Evolutionary conservation across 1,140 invertebrate species (phyloP).

Genomic region (Drosophila sucinea): DNA sequence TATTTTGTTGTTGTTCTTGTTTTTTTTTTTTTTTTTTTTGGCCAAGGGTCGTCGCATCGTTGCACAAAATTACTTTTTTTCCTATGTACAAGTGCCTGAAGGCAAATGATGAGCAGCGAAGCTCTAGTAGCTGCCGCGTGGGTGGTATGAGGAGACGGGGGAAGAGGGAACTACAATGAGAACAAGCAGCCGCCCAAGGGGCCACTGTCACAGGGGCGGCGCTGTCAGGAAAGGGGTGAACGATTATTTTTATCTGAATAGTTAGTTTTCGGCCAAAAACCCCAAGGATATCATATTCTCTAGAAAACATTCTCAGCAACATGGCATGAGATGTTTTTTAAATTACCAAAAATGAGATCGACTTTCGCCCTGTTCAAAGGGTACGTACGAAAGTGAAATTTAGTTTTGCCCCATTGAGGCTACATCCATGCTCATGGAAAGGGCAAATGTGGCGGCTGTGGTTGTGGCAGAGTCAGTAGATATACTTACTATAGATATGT

Average conservation of each 20-base stretch:
- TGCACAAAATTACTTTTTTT: slow-evolving; percentile 74
- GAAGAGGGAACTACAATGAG: slow-evolving; percentile 11
- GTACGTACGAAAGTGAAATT: background rate
- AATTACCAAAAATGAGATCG: too few species aligned
- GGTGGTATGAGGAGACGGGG: slow-evolving; percentile 19
- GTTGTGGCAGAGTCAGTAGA: background rate
- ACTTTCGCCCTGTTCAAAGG: background rate
- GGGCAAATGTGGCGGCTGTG: background rate
- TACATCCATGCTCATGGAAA: background rate
- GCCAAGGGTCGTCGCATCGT: slow-evolving; percentile 75
- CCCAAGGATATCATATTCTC: too few species aligned
- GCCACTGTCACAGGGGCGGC: slow-evolving; percentile 22
- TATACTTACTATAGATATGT: background rate
- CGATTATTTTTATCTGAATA: background rate
- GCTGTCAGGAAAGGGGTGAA: slow-evolving; percentile 3
- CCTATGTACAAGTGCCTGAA: slow-evolving; percentile 25
- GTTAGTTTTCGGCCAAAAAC: too few species aligned
- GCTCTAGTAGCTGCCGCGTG: slow-evolving; percentile 12
- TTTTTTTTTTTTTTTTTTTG: slow-evolving; percentile 54
- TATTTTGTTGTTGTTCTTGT: slow-evolving; percentile 52
- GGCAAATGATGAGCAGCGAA: slow-evolving; percentile 5
- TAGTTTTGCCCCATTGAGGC: background rate
- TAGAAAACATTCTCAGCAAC: too few species aligned
- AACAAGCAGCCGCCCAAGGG: slow-evolving; percentile 49
- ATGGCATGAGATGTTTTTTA: too few species aligned